A percentile compares a stretch with the other conserved stretches of the same genome.
Evolutionary conservation across 2,888 invertebrate species (phyloP).

Genomic region (Conomelus anceps): DNA sequence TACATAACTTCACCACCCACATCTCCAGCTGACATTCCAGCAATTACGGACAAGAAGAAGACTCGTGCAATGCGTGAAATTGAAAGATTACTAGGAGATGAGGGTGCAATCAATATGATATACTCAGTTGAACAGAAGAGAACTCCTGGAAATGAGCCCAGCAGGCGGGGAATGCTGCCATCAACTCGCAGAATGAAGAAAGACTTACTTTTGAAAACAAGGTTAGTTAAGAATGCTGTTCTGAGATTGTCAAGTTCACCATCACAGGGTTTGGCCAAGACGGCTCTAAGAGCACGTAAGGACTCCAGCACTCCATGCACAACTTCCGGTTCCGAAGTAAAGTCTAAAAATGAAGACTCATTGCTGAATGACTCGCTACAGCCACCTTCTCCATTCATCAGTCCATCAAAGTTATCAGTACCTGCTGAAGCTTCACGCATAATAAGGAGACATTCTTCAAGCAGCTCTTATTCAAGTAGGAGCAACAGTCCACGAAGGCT

Average conservation of each 20-base stretch:
- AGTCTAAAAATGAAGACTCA: conserved; percentile 26
- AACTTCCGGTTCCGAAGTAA: neutral
- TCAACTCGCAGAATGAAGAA: conserved; percentile 35
- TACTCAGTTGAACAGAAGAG: conserved; percentile 60
- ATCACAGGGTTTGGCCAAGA: conserved; percentile 8
- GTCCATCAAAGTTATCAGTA: conserved; percentile 40
- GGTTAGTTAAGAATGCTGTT: conserved; percentile 54
- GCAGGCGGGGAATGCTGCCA: conserved; percentile 28
- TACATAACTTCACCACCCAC: conserved; percentile 4
- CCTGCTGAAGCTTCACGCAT: conserved; percentile 72
- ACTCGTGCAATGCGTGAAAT: conserved; percentile 53
- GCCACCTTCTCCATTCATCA: conserved; percentile 38
- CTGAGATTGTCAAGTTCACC: conserved; percentile 43
- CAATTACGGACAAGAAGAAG: neutral
- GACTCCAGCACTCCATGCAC: neutral
- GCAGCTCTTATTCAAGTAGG: conserved; percentile 41
- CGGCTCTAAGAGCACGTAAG: conserved; percentile 17
- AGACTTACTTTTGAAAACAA: conserved; percentile 51
- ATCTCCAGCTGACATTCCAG: neutral
- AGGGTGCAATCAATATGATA: conserved; percentile 79
- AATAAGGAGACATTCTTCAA: conserved; percentile 74
- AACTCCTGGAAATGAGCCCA: conserved; percentile 35
- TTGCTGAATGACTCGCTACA: conserved; percentile 29
- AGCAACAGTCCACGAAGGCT: conserved; percentile 31
- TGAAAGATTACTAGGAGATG: conserved; percentile 71